Evolutionary conservation across 2,113 vertebrate species (phyloP), one percentile per base, ranked within the genome.

Genomic region (Aegithalos caudatus): DNA sequence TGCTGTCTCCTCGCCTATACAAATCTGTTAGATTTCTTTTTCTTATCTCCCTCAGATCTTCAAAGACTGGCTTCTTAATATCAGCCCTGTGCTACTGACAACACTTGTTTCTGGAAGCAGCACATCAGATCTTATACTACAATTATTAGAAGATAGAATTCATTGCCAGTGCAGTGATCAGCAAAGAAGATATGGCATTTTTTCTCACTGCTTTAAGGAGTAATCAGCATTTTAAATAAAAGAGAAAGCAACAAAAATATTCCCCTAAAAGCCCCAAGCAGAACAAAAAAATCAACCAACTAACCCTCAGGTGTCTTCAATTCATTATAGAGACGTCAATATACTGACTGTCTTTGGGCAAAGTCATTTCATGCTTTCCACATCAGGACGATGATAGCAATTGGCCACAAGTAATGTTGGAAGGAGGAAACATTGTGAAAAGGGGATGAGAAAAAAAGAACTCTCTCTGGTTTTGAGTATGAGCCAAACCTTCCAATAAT

Each of bases 261-360:
- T 4, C 24, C 44, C 24, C 40, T 81, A 53, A 86, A 84, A 53
- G 35, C 51, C 15, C 9, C 33, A 88, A 37, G 38, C 51, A 82
- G 50, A 83, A 40, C 47, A 93, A 88, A 76, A 40, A 92, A 77
- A 61, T n/a, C 64, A 91, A 77, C 37, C 21, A 80, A n/a, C 45
- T 24, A 81, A 64, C 37, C 53, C 90, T 74, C 47, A 53, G 42
- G 33, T 90, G 66, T 53, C 13, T 53, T 54, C 76, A 87, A 50
- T 65, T 91, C 14, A 7, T 90, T 89, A 94, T 1, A 78, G 73
- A 93, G 53, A 66, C 53, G 40, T 94, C 62, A 90, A 20, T 81
- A 78, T 91, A 82, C 50, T 73, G 72, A 83, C 65, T 86, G 69
- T 92, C 95, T 91, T 93, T 88, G 79, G 96, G 77, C 35, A 95